phyloP scores from a whole-genome alignment of 2,888 invertebrate genomes.

The Limnephilus rhombicus region DNA sequence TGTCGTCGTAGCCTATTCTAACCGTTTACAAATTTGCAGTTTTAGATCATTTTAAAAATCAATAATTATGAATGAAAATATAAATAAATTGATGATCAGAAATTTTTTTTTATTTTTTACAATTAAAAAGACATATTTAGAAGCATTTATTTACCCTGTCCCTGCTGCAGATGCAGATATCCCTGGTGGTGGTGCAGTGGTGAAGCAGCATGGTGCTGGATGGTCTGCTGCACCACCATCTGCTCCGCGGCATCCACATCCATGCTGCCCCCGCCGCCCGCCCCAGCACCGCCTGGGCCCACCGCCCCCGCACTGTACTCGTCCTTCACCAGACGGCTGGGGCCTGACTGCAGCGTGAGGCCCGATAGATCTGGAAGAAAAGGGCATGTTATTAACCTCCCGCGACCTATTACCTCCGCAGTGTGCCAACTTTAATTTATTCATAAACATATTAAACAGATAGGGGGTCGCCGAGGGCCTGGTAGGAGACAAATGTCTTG shows the following conservation, averaged over 20 bases:
- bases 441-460: too few species aligned
- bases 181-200: constrained; percentile 70
- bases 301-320: constrained; percentile 90
- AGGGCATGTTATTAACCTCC: not conserved
- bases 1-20: too few species aligned
- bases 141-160: constrained; percentile 63
- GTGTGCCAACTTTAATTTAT: too few species aligned
- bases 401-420: too few species aligned
- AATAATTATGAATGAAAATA: too few species aligned
- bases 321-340: constrained; percentile 92
- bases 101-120: too few species aligned
- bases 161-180: constrained; percentile 76
- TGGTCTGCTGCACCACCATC: constrained; percentile 72
- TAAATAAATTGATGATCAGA: too few species aligned
- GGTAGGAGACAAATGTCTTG: too few species aligned
- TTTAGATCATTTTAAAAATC: too few species aligned
- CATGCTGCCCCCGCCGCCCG: constrained; percentile 76
- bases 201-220: constrained; percentile 71
- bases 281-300: constrained; percentile 70
- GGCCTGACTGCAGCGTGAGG: constrained; percentile 90
- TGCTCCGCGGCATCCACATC: constrained; percentile 76
- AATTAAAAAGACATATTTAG: not conserved
- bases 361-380: constrained; percentile 89
- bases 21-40: too few species aligned
- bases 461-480: too few species aligned